Evolutionary conservation across 2,797 vertebrate genomes (phyloP).

Genomic region (Alauda arvensis): DNA sequence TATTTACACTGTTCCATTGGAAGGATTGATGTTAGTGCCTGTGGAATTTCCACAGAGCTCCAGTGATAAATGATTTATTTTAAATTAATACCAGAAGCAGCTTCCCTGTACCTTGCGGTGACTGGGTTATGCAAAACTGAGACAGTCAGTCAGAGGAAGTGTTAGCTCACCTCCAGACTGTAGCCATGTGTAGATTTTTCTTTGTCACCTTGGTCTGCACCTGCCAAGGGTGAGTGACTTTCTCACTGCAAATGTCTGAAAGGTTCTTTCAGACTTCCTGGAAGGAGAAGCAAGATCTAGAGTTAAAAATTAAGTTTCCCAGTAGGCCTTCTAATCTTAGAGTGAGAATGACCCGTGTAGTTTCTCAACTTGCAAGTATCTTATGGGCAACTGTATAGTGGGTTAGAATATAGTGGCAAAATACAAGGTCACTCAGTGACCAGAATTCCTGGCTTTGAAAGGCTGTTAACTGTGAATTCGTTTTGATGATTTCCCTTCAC

Average conservation of each 20-base stretch:
- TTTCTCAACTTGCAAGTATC: neutral
- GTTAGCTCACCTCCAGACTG: neutral
- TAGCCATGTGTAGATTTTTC: neutral
- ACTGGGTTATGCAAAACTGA: neutral
- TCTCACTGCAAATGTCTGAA: neutral
- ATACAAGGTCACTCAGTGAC: neutral
- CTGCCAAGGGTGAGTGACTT: neutral
- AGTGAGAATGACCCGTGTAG: neutral
- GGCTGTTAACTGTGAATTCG: neutral
- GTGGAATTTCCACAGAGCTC: neutral
- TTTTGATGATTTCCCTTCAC: neutral
- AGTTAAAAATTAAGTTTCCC: neutral
- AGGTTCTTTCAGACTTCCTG: neutral
- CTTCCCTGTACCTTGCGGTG: neutral
- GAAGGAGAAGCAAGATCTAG: neutral
- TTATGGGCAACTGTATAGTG: neutral
- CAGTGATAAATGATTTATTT: neutral
- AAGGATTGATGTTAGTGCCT: neutral
- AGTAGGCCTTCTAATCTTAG: neutral
- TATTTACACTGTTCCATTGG: rapidly evolving
- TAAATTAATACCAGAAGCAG: neutral
- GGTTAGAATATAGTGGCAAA: neutral
- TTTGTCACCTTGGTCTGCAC: neutral
- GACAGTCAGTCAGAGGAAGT: neutral
- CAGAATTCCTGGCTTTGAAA: neutral